Base-by-base conservation (phyloP, 2,797 vertebrate genomes). In the Echeneis naucrates region DNA sequence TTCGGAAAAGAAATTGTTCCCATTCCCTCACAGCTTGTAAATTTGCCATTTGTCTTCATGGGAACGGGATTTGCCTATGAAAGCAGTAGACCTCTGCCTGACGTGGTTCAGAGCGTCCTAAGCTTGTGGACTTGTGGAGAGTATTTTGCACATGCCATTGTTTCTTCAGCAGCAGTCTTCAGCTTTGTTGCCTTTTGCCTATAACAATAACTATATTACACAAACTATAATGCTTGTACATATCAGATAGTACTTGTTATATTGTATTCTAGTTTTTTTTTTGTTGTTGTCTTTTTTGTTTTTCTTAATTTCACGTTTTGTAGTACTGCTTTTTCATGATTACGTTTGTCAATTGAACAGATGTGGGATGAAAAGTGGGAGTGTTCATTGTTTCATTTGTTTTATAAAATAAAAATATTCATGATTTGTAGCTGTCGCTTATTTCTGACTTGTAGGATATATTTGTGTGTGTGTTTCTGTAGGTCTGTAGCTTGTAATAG, bases 321-420 rank as follows among this genome's bases (percentile, higher is more conserved):
- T 94, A 94, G 92, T 92, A 84, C 83, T 86, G 93, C 91, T 92
- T 94, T 94, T 94, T 94, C 92, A 94, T 94, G 77, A 92, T 92
- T 91, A 80, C 69, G 70, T 93, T 85, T 93, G 92, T 93, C 84
- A 81, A 83, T 92, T 83, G 90, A 91, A 89, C 88, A 84, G 84
- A 91, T 87, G 89, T 92, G 77, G 80, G 85, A 88, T 89, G 89
- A 87, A 87, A 89, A 89, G 87, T 92, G 82, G 76, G 93, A 79
- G 83, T 92, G 86, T 90, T 91, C 86, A 92, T 90, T 93, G 88
- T 92, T 90, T 90, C 82, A 82, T 91, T 84, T 87, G 78, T 91
- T 89, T 92, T 93, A 90, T 88, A 68, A 72, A 94, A 92, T 90
- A 94, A 92, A 94, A 78, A 91, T 85, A 86, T 78, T 83, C 76